Evolutionary conservation across 2,113 vertebrate species (phyloP).

Genomic region (Mesocricetus auratus): DNA sequence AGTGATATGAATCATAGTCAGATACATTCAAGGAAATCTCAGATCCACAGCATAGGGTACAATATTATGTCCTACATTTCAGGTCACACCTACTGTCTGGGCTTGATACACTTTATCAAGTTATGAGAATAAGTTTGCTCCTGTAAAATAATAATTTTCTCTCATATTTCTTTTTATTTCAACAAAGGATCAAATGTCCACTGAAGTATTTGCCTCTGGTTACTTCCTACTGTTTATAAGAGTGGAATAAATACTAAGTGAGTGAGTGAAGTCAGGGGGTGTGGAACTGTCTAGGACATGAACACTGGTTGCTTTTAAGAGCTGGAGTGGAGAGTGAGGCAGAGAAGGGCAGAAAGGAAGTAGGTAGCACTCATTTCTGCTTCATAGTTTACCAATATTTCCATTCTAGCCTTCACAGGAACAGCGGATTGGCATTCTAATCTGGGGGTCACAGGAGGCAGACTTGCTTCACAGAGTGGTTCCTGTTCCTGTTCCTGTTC

Average conservation of each 20-base stretch:
- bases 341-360: background rate
- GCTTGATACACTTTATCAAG: background rate
- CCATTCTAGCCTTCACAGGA: background rate
- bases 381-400: background rate
- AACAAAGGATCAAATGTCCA: background rate
- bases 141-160: background rate
- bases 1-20: background rate
- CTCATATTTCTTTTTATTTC: background rate
- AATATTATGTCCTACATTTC: background rate
- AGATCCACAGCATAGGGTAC: too few species aligned
- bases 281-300: background rate
- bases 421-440: background rate
- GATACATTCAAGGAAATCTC: background rate
- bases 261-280: background rate
- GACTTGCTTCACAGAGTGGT: background rate
- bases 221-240: background rate
- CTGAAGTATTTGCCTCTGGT: background rate
- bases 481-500: too few species aligned
- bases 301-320: background rate
- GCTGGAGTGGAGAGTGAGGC: fast-evolving
- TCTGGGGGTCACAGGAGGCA: background rate
- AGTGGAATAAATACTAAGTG: background rate
- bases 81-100: background rate
- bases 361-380: background rate
- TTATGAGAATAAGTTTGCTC: background rate